Percentiles rank a stretch among this genome's conserved stretches.
These are phyloP conservation scores for Chrysocyon brachyurus DNA, from an alignment of 2,797 vertebrate species.

Conservation along the genomic window DNA sequence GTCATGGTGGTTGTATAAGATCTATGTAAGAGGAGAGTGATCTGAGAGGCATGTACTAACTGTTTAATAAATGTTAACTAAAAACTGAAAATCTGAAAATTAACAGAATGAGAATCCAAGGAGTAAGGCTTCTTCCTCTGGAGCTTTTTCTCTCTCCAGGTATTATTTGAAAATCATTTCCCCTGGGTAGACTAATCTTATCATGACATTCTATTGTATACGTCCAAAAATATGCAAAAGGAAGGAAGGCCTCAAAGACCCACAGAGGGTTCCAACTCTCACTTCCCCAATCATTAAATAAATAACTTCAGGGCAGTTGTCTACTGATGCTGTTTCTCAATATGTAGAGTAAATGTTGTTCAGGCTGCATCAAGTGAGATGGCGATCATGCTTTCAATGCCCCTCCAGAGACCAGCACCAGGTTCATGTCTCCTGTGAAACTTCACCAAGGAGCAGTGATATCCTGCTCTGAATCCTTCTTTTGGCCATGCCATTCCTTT, in stretches of 20 bases:
- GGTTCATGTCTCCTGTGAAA: neutral
- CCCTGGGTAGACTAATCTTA: neutral
- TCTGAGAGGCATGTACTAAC: neutral
- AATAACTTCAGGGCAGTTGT: neutral
- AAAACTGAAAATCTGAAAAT: constrained; percentile 20
- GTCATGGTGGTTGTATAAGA: neutral
- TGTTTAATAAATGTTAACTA: neutral
- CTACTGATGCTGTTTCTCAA: constrained; percentile 13
- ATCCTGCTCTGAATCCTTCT: neutral
- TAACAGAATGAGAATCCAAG: neutral
- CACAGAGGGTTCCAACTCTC: neutral
- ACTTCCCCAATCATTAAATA: neutral
- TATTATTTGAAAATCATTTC: neutral
- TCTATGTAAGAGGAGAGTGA: neutral
- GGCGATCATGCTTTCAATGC: neutral
- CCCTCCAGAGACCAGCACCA: neutral
- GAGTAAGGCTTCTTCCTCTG: neutral
- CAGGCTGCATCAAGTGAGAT: neutral
- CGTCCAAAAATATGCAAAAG: neutral
- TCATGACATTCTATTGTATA: neutral
- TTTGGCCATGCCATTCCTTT: neutral
- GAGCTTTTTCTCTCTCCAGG: neutral
- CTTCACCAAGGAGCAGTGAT: neutral
- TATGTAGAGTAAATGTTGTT: neutral
- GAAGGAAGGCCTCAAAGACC: neutral